Evolutionary conservation across 2,113 vertebrate species (phyloP).

Genomic region (Pomatostomus ruficeps): DNA sequence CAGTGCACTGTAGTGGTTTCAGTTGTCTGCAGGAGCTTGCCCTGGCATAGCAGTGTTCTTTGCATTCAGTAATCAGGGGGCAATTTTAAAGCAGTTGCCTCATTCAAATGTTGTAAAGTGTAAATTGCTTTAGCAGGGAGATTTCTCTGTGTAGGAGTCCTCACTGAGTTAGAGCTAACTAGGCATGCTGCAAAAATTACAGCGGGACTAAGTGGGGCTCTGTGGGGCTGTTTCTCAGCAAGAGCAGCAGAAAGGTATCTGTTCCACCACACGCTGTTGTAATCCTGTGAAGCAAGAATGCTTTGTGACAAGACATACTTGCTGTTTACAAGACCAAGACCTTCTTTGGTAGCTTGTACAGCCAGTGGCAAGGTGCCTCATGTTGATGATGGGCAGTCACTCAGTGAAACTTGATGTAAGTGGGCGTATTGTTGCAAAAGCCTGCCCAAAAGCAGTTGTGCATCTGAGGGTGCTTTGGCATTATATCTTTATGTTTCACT

Average conservation of each 20-base stretch:
- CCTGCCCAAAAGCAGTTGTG: background rate
- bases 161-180: background rate
- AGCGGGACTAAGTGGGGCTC: background rate
- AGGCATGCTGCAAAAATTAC: background rate
- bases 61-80: background rate
- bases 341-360: background rate
- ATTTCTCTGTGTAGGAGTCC: background rate
- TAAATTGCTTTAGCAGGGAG: background rate
- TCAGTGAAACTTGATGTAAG: background rate
- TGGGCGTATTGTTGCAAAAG: background rate
- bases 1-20: background rate
- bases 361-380: background rate
- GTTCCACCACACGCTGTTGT: fast-evolving
- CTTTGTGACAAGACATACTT: background rate
- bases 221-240: background rate
- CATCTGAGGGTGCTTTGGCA: background rate
- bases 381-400: background rate
- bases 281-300: background rate
- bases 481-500: background rate
- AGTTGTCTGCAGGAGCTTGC: background rate
- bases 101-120: background rate
- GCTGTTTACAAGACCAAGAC: background rate
- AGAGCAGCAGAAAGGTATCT: background rate
- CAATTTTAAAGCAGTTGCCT: background rate
- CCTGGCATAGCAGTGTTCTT: background rate